These are phyloP conservation scores for Lycophotia porphyrea DNA, from an alignment of 2,888 invertebrate species.

Conservation along the genomic window DNA sequence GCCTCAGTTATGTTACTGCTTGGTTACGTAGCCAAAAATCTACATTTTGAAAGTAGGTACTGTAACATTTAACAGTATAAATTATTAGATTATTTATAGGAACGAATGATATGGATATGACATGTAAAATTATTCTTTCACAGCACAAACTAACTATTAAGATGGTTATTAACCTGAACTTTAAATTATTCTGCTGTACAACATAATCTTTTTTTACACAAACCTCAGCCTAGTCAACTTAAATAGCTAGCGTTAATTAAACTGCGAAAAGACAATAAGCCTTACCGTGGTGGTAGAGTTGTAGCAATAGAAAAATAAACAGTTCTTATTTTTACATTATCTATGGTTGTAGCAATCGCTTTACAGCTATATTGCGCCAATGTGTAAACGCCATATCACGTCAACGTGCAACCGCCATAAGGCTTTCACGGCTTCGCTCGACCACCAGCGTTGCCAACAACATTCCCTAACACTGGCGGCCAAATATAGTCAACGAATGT, in stretches of 20 bases:
- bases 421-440: constrained; percentile 46
- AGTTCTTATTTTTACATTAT: background rate
- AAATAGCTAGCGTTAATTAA: background rate
- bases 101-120: background rate
- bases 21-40: background rate
- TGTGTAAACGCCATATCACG: constrained; percentile 22
- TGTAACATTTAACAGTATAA: background rate
- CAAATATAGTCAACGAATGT: constrained; percentile 53
- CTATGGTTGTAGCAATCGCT: background rate
- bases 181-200: too few species aligned
- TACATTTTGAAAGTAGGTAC: background rate
- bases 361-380: constrained; percentile 10
- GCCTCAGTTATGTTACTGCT: background rate
- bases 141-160: background rate
- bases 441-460: constrained; percentile 45
- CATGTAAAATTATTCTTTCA: background rate
- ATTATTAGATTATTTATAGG: background rate
- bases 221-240: background rate
- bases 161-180: too few species aligned
- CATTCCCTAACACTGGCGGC: constrained; percentile 51
- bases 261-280: background rate
- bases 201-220: background rate
- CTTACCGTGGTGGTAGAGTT: background rate
- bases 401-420: constrained; percentile 27
- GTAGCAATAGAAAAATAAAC: background rate